These are phyloP conservation scores for Drosophila sulfurigaster DNA, from an alignment of 1,140 invertebrate species.

Conservation along the genomic window DNA sequence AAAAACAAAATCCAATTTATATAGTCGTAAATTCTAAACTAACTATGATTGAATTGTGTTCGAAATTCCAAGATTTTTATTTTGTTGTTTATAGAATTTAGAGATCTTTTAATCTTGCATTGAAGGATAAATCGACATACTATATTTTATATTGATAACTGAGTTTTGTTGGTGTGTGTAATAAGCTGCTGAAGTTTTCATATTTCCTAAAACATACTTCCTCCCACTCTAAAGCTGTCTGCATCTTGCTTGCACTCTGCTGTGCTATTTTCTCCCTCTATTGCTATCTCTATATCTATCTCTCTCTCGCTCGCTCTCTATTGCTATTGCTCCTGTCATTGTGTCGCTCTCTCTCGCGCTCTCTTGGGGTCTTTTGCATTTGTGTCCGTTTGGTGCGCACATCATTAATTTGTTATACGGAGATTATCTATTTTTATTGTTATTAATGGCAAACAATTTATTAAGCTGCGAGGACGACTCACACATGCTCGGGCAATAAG, in stretches of 20 bases:
- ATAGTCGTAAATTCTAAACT: too few relatives aligned
- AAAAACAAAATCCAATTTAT: too few relatives aligned
- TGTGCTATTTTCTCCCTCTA: background rate
- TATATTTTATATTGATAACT: background rate
- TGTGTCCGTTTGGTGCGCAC: conserved; percentile 51
- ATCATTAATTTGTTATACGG: conserved; percentile 85
- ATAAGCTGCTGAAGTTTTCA: conserved; percentile 58
- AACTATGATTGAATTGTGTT: too few relatives aligned
- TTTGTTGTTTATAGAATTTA: too few relatives aligned
- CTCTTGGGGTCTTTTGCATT: conserved; percentile 11
- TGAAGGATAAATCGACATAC: too few relatives aligned
- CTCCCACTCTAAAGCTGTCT: conserved; percentile 18
- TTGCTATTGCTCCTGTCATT: too few relatives aligned
- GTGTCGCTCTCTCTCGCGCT: conserved; percentile 1
- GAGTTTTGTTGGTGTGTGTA: conserved; percentile 54
- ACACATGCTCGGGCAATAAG: conserved; percentile 42
- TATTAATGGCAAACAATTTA: conserved; percentile 85
- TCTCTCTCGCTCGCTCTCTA: conserved; percentile 1
- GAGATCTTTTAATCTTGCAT: too few relatives aligned
- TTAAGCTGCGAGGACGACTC: conserved; percentile 66
- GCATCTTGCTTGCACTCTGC: conserved; percentile 7
- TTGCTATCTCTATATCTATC: conserved; percentile 4
- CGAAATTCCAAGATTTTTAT: too few relatives aligned
- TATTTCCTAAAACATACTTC: conserved; percentile 49
- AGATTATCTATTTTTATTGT: conserved; percentile 85